Percentiles rank a stretch among this genome's conserved stretches.
phyloP scores from a whole-genome alignment of 2,888 invertebrate genomes.

The Cremastobaeus sp. region DNA sequence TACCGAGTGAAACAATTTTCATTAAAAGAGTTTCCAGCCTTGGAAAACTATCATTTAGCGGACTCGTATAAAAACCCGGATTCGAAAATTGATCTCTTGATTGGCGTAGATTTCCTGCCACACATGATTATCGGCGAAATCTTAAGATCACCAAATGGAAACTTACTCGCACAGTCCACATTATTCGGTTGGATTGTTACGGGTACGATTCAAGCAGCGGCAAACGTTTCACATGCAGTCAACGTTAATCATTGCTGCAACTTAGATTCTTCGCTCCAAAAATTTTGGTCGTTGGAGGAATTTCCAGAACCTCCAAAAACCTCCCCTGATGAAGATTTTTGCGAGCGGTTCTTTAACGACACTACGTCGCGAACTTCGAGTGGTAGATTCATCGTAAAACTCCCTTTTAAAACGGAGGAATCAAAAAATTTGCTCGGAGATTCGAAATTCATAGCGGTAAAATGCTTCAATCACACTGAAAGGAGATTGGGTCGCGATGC shows the following conservation, averaged over 20 bases:
- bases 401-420: slow-evolving; percentile 5
- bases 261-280: neutral
- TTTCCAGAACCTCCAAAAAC: neutral
- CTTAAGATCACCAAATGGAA: neutral
- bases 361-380: neutral
- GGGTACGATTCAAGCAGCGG: too few species aligned
- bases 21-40: neutral
- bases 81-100: slow-evolving; percentile 4
- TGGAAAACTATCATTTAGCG: neutral
- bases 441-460: neutral
- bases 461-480: neutral
- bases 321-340: neutral
- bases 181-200: neutral
- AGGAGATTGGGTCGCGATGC: neutral
- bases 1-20: neutral
- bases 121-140: neutral
- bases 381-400: neutral
- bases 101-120: slow-evolving; percentile 5
- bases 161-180: neutral
- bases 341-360: neutral
- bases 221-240: neutral
- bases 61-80: neutral
- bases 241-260: neutral
- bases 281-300: slow-evolving; percentile 4
- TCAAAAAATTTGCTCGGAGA: neutral